phyloP scores from a whole-genome alignment of 2,113 vertebrate genomes.

The Pontoporia blainvillei region DNA sequence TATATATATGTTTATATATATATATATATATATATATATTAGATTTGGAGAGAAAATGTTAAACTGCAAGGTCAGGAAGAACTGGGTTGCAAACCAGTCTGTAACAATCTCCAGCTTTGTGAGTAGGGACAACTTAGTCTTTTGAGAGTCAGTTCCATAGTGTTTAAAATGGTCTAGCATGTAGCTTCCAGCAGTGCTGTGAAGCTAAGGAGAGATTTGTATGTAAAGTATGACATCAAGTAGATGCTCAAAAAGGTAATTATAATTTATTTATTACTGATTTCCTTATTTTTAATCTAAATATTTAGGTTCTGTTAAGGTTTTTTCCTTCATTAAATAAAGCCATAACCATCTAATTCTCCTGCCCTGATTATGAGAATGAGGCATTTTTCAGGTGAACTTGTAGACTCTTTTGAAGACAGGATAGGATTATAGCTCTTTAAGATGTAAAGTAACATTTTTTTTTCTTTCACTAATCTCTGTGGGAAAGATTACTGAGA shows the following conservation, averaged over 20 bases:
- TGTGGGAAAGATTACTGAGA: constrained; percentile 27
- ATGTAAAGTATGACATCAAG: background rate
- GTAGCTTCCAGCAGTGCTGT: background rate
- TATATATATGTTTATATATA: too few species aligned
- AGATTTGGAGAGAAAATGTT: background rate
- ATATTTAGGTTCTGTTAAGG: background rate
- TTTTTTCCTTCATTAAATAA: background rate
- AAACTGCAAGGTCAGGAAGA: background rate
- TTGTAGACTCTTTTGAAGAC: background rate
- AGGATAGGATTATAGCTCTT: background rate
- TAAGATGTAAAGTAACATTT: background rate
- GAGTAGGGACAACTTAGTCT: background rate
- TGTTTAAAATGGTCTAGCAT: background rate
- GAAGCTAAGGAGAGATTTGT: background rate
- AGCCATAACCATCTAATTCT: background rate
- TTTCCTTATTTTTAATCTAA: background rate
- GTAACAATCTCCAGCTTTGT: background rate
- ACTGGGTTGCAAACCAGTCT: background rate
- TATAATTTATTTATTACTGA: background rate
- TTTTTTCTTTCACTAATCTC: constrained; percentile 37
- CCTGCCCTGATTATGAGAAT: background rate
- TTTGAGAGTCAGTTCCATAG: background rate
- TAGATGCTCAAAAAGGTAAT: background rate
- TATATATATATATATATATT: too few species aligned
- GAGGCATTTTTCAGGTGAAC: background rate